These are phyloP conservation scores for Xestia ashworthii DNA, from an alignment of 2,888 invertebrate genomes.

Conservation along the genomic window DNA sequence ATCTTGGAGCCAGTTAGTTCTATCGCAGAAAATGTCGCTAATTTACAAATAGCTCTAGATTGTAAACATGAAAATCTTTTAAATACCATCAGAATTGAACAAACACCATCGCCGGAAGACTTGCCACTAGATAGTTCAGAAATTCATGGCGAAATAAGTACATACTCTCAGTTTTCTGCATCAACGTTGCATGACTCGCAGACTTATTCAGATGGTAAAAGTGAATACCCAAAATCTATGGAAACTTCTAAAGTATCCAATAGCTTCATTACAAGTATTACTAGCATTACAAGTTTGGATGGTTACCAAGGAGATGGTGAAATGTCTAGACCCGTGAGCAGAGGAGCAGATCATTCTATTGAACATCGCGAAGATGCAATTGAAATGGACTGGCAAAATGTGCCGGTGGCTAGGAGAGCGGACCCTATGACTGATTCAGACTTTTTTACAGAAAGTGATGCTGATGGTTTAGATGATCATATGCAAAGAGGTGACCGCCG, in stretches of 20 bases:
- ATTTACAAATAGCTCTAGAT: conserved; percentile 90
- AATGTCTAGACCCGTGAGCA: conserved; percentile 96
- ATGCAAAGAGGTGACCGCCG: conserved; percentile 93
- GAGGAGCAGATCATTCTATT: conserved; percentile 94
- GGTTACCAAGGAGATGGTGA: conserved; percentile 98
- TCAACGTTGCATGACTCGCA: conserved; percentile 90
- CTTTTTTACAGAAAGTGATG: conserved; percentile 97
- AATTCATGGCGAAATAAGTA: conserved; percentile 91
- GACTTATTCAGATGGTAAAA: conserved; percentile 90
- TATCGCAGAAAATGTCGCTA: conserved; percentile 88
- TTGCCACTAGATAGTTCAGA: conserved; percentile 95
- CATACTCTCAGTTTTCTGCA: conserved; percentile 88
- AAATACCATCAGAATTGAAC: conserved; percentile 91
- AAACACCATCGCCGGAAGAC: conserved; percentile 96
- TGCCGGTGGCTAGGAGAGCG: conserved; percentile 92
- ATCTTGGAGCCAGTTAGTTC: conserved; percentile 91
- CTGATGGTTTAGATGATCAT: conserved; percentile 95
- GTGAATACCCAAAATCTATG: conserved; percentile 91
- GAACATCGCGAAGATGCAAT: conserved; percentile 89
- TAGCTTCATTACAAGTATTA: conserved; percentile 96
- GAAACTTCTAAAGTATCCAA: conserved; percentile 92
- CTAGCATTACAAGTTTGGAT: conserved; percentile 97
- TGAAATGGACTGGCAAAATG: conserved; percentile 91
- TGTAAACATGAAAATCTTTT: conserved; percentile 85
- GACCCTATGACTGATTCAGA: conserved; percentile 98